Conservation (phyloP, 1,140 invertebrate species). For the Augochlora pura region DNA sequence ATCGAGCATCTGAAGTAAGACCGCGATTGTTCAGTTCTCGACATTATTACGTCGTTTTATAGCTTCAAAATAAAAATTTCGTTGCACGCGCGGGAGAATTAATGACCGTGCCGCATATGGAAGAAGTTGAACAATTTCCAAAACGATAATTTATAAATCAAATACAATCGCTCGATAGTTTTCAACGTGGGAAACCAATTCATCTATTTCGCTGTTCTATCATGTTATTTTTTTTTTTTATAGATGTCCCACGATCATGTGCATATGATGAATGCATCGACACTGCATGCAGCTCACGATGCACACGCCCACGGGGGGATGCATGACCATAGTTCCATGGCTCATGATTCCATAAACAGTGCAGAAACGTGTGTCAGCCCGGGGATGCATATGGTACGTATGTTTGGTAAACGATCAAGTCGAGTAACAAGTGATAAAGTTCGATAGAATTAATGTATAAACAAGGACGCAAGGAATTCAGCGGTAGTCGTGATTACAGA, state of each 20-base stretch:
- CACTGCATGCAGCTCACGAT: slow-evolving; percentile 2
- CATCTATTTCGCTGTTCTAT: too few species aligned
- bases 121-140: too few species aligned
- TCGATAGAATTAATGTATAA: not conserved
- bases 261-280: slow-evolving; percentile 54
- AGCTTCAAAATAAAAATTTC: too few species aligned
- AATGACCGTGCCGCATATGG: too few species aligned
- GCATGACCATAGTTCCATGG: slow-evolving; percentile 58
- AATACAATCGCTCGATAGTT: too few species aligned
- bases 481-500: slow-evolving; percentile 71
- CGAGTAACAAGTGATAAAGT: too few species aligned
- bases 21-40: too few species aligned
- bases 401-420: not conserved
- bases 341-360: slow-evolving; percentile 42
- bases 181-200: too few species aligned
- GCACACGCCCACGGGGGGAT: slow-evolving; percentile 49
- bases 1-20: too few species aligned
- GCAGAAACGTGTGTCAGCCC: slow-evolving; percentile 30
- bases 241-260: slow-evolving; percentile 67
- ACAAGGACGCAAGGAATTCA: not conserved
- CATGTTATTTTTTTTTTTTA: not conserved
- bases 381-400: slow-evolving; percentile 69
- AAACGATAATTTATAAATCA: too few species aligned
- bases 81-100: too few species aligned
- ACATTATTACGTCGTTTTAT: too few species aligned